Evolutionary conservation across 2,888 invertebrate genomes (phyloP), one percentile per base, ranked within the genome.

Genomic region (Brenthis ino): DNA sequence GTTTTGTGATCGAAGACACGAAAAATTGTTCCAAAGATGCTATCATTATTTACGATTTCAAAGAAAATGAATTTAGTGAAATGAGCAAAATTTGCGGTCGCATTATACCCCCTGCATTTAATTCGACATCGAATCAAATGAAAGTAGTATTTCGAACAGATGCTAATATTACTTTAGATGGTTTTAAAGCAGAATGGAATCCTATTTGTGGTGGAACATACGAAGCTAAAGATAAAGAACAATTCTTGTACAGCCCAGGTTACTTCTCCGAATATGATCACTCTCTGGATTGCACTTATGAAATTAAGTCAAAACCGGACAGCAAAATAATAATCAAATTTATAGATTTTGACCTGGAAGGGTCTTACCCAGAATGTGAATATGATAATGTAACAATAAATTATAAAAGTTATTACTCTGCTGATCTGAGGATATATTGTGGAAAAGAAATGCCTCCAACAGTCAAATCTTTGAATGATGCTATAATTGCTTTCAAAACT

Each of bases 1-100:
- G 97, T 69, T 98, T 98, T 84, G 95, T 95, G 76, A 85, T 98
- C 51, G 97, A 98, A 87, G 92, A 93, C 28, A 94, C 94, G 68
- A 75, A 82, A 0, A 94, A 95, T 78, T 98, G 98, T 78, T 87
- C 90, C 0, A 96, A 96, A 77, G 98, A 98, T 86, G 96, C 93
- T 76, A 82, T 98, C 8, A 83, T 96, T 89, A 82, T 96, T 69
- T 94, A 93, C 74, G 94, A 96, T 78, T 94, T 94, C 89, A 81
- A 79, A 63, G 83, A 94, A 61, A 85, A 92, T 8, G 75, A 79
- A 4, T 96, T 95, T 93, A 77, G 79, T 24, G 92, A 94, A 70
- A 76, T 95, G 2, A 94, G 91, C 0, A 94, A 89, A 81, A 82
- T 94, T 67, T 98, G 98, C 81, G 98, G 98, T 1, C 93, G 97